These are phyloP conservation scores for Troglohyphantes excavatus DNA, from an alignment of 2,888 invertebrate species.

Conservation along the genomic window DNA sequence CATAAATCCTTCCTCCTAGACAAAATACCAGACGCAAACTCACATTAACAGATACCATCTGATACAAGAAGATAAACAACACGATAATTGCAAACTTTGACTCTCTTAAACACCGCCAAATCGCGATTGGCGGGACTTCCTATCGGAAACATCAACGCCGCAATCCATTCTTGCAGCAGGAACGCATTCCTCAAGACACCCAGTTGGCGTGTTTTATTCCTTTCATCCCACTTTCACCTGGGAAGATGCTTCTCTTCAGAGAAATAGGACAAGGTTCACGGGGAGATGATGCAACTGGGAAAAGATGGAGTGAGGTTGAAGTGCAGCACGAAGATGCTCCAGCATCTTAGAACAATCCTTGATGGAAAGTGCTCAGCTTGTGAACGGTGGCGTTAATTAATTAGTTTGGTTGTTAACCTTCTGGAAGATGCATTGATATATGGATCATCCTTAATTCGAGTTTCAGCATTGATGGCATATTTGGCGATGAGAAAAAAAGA, in stretches of 20 bases:
- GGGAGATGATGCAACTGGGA: conserved; percentile 43
- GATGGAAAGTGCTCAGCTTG: not conserved
- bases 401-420: not conserved
- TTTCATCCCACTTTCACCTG: conserved; percentile 32
- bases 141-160: not conserved
- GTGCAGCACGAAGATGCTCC: conserved; percentile 55
- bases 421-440: not conserved
- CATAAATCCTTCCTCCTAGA: not conserved
- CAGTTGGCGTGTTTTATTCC: conserved; percentile 1
- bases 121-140: not conserved
- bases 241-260: conserved; percentile 61
- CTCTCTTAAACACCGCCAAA: too few species aligned
- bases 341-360: not conserved
- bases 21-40: not conserved
- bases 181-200: not conserved
- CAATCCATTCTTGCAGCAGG: not conserved
- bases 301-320: conserved; percentile 28
- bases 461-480: not conserved
- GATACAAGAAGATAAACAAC: too few species aligned
- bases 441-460: not conserved
- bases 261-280: conserved; percentile 70
- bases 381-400: conserved; percentile 5
- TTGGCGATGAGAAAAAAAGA: not conserved
- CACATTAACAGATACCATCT: not conserved
- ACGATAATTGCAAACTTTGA: too few species aligned